Percentiles rank a stretch among this genome's conserved stretches.
Conservation (phyloP, 2,113 vertebrate species). For the Chelonoidis abingdonii region DNA sequence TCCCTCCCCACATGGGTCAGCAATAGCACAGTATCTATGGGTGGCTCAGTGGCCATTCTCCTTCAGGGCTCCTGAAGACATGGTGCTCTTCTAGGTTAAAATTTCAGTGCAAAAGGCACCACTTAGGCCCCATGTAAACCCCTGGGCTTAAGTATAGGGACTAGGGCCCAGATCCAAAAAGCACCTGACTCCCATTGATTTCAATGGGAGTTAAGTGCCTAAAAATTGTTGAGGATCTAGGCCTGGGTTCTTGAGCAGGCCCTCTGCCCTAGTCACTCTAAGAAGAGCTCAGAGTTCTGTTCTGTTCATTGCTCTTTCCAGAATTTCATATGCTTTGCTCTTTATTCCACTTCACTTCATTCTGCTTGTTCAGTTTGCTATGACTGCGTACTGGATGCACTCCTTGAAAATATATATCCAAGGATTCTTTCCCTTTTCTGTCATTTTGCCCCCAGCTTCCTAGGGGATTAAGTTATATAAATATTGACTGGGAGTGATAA, state of each 20-base stretch:
- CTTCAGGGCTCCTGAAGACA: not conserved
- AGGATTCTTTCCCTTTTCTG: not conserved
- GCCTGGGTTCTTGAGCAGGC: fast-evolving
- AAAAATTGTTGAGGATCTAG: not conserved
- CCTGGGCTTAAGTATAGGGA: not conserved
- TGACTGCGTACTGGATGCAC: fast-evolving
- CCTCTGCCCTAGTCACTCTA: fast-evolving
- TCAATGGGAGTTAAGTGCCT: not conserved
- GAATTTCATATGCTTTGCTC: fast-evolving
- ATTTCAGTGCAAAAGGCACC: not conserved
- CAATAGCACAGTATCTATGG: not conserved
- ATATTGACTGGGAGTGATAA: slow-evolving; percentile 9
- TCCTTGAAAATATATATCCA: not conserved
- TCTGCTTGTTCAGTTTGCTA: fast-evolving
- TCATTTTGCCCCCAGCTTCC: not conserved
- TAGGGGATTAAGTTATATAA: not conserved
- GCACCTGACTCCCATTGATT: too few species aligned
- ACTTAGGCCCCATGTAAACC: not conserved
- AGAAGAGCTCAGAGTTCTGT: fast-evolving
- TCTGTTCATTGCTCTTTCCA: fast-evolving
- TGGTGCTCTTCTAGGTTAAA: not conserved
- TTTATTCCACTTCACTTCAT: fast-evolving
- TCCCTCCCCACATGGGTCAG: not conserved
- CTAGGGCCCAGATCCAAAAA: not conserved
- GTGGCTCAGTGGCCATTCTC: not conserved